Evolutionary conservation across 1,140 invertebrate genomes (phyloP).

Genomic region (Hyphantria cunea): DNA sequence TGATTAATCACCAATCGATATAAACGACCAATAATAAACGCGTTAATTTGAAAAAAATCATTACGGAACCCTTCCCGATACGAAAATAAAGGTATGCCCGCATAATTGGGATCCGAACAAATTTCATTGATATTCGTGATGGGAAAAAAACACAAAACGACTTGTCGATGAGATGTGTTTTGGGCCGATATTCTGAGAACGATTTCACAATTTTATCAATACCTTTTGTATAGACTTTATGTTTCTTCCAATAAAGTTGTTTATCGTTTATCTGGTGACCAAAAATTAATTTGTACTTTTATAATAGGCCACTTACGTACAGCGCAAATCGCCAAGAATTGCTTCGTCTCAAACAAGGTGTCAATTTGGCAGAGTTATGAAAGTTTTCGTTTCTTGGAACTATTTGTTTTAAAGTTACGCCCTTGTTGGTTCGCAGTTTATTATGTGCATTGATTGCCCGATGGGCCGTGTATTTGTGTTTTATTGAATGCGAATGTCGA

Average conservation of each 20-base stretch:
- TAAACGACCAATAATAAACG: conserved; percentile 33
- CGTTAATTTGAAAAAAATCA: conserved; percentile 33
- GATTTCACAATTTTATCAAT: conserved; percentile 45
- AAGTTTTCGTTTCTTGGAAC: conserved; percentile 73
- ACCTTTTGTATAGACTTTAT: conserved; percentile 32
- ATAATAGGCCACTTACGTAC: conserved; percentile 79
- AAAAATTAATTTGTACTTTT: conserved; percentile 52
- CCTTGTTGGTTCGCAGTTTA: conserved; percentile 54
- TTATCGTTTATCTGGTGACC: conserved; percentile 31
- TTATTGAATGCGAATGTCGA: conserved; percentile 65
- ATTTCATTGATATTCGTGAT: conserved; percentile 80
- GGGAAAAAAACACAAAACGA: conserved; percentile 74
- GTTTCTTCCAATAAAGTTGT: conserved; percentile 12
- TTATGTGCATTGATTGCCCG: conserved; percentile 61
- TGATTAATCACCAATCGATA: conserved; percentile 29
- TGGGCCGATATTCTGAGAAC: conserved; percentile 58
- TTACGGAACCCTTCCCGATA: conserved; percentile 38
- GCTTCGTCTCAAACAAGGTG: conserved; percentile 75
- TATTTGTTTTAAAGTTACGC: conserved; percentile 76
- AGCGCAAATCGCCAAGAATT: conserved; percentile 75
- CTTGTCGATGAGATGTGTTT: conserved; percentile 67
- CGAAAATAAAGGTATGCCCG: conserved; percentile 49
- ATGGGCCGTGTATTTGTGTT: conserved; percentile 45
- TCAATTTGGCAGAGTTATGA: conserved; percentile 80
- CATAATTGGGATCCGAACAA: conserved; percentile 74